Evolutionary conservation across 2,113 vertebrate species (phyloP).

Genomic region (Thryonomys swinderianus): DNA sequence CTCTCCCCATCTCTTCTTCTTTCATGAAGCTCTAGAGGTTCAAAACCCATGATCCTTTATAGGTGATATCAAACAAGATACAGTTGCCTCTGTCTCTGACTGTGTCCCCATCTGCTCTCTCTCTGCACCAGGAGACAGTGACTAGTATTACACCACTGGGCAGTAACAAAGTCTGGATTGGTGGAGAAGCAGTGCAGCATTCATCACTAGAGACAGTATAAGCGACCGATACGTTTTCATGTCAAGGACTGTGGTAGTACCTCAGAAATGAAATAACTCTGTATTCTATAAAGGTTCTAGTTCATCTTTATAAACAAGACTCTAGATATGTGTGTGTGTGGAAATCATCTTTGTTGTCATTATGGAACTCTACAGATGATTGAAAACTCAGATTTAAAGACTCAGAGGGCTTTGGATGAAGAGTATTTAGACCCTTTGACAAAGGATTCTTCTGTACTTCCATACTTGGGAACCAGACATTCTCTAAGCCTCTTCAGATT

Average conservation of each 20-base stretch:
- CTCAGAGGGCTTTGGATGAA: not conserved
- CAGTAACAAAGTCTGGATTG: not conserved
- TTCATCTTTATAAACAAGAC: conserved; percentile 34
- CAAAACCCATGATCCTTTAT: no score
- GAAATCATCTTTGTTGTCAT: not conserved
- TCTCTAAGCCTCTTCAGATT: not conserved
- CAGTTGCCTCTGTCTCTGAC: not conserved
- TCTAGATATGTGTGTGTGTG: not conserved
- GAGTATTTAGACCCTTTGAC: no score
- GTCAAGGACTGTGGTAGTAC: not conserved
- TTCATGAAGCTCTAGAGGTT: no score
- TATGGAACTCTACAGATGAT: not conserved
- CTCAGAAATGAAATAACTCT: not conserved
- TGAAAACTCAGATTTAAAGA: not conserved
- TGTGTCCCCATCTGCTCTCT: no score
- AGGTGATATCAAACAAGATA: no score
- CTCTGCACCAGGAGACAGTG: not conserved
- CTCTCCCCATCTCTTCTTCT: no score
- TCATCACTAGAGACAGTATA: not conserved
- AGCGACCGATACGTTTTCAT: not conserved
- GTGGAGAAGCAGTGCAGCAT: not conserved
- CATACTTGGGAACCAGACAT: not conserved
- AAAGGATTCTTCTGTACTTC: not conserved
- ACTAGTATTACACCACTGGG: not conserved
- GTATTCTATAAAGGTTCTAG: not conserved